Conservation (phyloP, 1,140 invertebrate genomes). For the Brachystomella parvula region DNA sequence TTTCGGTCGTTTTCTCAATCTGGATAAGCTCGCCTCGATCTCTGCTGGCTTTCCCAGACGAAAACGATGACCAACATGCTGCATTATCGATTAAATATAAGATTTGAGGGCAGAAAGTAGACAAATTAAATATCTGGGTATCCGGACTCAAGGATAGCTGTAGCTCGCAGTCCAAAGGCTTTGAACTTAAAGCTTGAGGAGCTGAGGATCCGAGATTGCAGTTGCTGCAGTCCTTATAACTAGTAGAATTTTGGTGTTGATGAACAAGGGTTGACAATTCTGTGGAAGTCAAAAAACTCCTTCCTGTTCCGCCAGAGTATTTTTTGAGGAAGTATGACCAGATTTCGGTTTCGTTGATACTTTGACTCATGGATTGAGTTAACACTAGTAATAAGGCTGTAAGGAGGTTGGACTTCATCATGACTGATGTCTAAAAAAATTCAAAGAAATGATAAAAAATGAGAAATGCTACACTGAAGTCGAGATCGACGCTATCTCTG, state of each 20-base stretch:
- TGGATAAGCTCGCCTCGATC: not conserved
- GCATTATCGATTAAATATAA: constrained; percentile 29
- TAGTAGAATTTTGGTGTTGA: not conserved
- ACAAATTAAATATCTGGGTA: not conserved
- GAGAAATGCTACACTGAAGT: no score
- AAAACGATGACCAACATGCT: constrained; percentile 14
- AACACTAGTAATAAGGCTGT: no score
- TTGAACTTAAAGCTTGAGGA: not conserved
- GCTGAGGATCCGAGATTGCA: not conserved
- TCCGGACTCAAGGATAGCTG: not conserved
- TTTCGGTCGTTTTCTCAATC: not conserved
- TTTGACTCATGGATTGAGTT: no score
- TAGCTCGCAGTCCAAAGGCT: not conserved
- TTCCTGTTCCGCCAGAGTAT: not conserved
- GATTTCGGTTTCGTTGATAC: not conserved
- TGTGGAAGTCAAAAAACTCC: not conserved
- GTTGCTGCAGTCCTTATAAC: no score
- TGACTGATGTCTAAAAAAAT: no score
- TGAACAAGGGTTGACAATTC: not conserved
- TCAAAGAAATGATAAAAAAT: no score
- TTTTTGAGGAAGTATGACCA: not conserved
- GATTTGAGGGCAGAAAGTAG: constrained; percentile 12
- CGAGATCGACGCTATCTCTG: no score
- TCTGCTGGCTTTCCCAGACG: not conserved
- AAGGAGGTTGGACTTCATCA: no score